A percentile compares a stretch with the other conserved stretches of the same genome.
These are phyloP conservation scores for Megamerina dolium DNA, from an alignment of 2,888 invertebrate genomes.

Conservation along the genomic window DNA sequence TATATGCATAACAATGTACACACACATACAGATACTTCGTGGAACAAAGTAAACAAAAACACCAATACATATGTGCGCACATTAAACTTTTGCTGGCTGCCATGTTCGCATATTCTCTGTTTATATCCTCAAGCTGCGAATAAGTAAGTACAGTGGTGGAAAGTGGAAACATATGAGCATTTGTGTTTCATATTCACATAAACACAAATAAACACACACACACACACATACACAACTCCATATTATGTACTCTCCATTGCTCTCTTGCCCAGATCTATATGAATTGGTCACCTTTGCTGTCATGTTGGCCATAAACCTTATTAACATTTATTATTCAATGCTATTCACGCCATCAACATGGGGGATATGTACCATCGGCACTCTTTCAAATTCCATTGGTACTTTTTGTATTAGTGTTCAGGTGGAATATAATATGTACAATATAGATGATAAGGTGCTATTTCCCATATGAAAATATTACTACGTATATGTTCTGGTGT, in stretches of 20 bases:
- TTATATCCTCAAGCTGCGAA: not conserved
- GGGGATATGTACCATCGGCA: too few relatives aligned
- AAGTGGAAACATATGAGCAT: too few relatives aligned
- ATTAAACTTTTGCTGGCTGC: constrained; percentile 6
- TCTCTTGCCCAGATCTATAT: not conserved
- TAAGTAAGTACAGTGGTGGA: constrained; percentile 4
- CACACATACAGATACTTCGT: too few relatives aligned
- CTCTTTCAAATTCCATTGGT: too few relatives aligned
- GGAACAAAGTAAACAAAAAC: too few relatives aligned
- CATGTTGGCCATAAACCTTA: constrained; percentile 32
- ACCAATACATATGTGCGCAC: too few relatives aligned
- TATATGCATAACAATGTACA: too few relatives aligned
- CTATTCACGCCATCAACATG: constrained; percentile 8
- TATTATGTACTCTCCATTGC: not conserved
- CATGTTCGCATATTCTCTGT: not conserved
- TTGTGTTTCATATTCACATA: not conserved
- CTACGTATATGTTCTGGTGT: too few relatives aligned
- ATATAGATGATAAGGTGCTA: too few relatives aligned
- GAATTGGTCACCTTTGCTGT: not conserved
- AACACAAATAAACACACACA: not conserved
- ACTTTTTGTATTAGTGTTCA: too few relatives aligned
- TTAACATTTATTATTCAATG: constrained; percentile 42
- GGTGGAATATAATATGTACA: too few relatives aligned
- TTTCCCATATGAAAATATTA: too few relatives aligned
- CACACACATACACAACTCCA: not conserved